Conservation (phyloP, 1,140 invertebrate species). For the Oryzaephilus surinamensis region DNA sequence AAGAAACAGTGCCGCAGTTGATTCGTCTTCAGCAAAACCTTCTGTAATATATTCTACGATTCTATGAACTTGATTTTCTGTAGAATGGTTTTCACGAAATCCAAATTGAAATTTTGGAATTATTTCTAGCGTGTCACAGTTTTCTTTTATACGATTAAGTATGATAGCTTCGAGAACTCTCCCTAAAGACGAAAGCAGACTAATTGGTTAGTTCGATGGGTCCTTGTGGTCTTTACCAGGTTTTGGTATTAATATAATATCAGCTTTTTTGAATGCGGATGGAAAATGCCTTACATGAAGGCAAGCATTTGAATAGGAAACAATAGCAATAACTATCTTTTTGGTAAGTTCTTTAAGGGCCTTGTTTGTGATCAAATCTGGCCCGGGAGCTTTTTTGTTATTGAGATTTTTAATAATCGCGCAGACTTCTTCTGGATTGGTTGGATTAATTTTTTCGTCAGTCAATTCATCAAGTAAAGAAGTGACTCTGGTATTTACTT, state of each 20-base stretch:
- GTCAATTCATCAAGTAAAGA: too few relatives aligned
- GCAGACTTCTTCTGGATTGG: too few relatives aligned
- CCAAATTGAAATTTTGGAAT: background rate
- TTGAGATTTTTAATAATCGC: too few relatives aligned
- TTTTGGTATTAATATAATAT: background rate
- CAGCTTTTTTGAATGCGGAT: background rate
- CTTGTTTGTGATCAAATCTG: background rate
- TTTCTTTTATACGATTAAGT: background rate
- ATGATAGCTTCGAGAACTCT: background rate
- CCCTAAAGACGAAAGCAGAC: background rate
- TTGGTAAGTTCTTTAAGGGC: background rate
- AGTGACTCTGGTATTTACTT: too few relatives aligned
- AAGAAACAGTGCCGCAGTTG: conserved; percentile 15
- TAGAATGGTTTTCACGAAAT: background rate
- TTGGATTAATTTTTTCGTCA: too few relatives aligned
- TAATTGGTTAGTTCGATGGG: background rate
- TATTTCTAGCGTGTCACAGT: background rate
- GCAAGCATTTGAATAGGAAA: background rate
- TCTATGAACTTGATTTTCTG: background rate
- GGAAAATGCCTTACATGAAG: background rate
- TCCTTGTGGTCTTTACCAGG: background rate
- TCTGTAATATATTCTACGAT: background rate
- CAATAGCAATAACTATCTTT: background rate
- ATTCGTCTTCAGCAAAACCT: background rate
- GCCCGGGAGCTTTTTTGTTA: background rate